These are phyloP conservation scores for Opisthograptis luteolata DNA, from an alignment of 2,888 invertebrate genomes.

Conservation along the genomic window DNA sequence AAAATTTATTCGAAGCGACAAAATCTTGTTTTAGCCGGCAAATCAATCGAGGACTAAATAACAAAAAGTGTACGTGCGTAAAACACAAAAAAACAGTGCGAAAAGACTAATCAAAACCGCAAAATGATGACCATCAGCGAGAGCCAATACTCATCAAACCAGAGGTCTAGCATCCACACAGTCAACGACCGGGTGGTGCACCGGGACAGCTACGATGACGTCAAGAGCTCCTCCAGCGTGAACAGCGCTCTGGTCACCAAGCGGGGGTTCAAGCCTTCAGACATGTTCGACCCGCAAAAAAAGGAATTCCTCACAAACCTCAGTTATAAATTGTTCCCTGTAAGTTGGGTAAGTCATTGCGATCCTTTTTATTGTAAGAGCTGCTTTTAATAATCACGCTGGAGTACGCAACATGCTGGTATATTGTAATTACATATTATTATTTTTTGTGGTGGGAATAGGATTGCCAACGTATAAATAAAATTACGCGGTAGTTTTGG, in stretches of 20 bases:
- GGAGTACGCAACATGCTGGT: conserved; percentile 54
- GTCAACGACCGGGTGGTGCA: conserved; percentile 79
- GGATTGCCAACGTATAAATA: too few relatives aligned
- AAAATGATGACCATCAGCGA: conserved; percentile 84
- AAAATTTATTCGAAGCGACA: too few relatives aligned
- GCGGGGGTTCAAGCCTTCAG: conserved; percentile 93
- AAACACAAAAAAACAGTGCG: conserved; percentile 25
- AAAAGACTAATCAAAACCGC: conserved; percentile 14
- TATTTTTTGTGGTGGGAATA: too few relatives aligned
- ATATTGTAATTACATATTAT: conserved; percentile 40
- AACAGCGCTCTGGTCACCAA: conserved; percentile 87
- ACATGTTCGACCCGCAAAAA: conserved; percentile 92
- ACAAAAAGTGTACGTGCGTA: conserved; percentile 30
- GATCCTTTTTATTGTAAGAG: conserved; percentile 48
- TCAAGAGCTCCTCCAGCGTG: conserved; percentile 76
- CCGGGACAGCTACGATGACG: conserved; percentile 76
- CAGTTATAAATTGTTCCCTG: conserved; percentile 92
- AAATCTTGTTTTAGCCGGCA: background rate
- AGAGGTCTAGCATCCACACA: conserved; percentile 79
- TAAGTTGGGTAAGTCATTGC: conserved; percentile 89
- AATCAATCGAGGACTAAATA: conserved; percentile 19
- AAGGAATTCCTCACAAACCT: conserved; percentile 91
- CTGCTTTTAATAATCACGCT: conserved; percentile 65
- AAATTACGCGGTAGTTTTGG: too few relatives aligned
- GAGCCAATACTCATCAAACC: conserved; percentile 79